Conservation (phyloP, 1,140 invertebrate species). For the Penaeus chinensis region DNA sequence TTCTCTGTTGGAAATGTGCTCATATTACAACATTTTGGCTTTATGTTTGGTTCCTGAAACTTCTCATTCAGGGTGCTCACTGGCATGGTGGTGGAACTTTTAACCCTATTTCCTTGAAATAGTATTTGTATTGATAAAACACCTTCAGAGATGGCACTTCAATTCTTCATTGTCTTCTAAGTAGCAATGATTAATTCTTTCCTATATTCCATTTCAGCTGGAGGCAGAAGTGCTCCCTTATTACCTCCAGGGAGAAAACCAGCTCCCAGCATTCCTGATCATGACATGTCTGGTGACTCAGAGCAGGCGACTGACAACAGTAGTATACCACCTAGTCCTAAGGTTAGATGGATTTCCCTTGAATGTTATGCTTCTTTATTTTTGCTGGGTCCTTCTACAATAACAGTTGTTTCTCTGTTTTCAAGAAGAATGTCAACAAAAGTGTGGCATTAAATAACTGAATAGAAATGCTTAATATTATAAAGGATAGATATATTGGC, state of each 20-base stretch:
- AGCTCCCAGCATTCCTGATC: conserved; percentile 14
- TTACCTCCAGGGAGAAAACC: conserved; percentile 52
- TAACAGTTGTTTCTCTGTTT: neutral
- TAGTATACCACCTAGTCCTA: conserved; percentile 61
- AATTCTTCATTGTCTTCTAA: neutral
- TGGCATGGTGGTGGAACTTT: no score
- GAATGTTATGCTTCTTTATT: neutral
- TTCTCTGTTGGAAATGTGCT: no score
- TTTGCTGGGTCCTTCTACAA: neutral
- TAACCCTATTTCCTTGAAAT: neutral
- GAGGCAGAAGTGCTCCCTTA: conserved; percentile 26
- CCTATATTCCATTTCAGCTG: neutral
- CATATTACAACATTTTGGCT: no score
- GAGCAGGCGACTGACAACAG: conserved; percentile 30
- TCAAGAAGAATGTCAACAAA: neutral
- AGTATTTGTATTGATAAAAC: neutral
- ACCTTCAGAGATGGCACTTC: no score
- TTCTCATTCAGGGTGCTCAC: no score
- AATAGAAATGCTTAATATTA: no score
- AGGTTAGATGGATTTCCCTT: conserved; percentile 31
- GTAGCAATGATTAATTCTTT: neutral
- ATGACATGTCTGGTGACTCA: conserved; percentile 32
- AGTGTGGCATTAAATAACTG: neutral
- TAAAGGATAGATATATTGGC: no score
- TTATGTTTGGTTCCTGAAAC: no score